Percentiles rank a stretch among this genome's conserved stretches.
These are phyloP conservation scores for Parapristionchus giblindavisi DNA, from an alignment of 2,888 invertebrate species.

Conservation along the genomic window DNA sequence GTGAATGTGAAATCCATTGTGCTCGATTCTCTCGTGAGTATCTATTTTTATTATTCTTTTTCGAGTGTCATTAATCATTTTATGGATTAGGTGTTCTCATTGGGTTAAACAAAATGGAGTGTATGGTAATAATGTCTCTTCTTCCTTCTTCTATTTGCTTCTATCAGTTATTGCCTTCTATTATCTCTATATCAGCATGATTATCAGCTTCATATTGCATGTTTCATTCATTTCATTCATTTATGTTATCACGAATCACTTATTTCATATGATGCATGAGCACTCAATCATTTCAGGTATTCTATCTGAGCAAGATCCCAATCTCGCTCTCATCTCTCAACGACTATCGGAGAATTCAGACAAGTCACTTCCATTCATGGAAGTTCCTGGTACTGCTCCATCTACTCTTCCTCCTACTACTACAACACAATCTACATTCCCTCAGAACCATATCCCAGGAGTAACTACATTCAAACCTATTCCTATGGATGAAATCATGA, in stretches of 20 bases:
- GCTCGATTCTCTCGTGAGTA: conserved; percentile 66
- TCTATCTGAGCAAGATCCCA: conserved; percentile 34
- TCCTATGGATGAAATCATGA: conserved; percentile 37
- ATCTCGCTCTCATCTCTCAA: conserved; percentile 22
- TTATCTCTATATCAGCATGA: too few species aligned
- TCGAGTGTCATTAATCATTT: conserved; percentile 11
- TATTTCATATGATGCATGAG: background rate
- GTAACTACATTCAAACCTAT: conserved; percentile 24
- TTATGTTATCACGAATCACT: too few species aligned
- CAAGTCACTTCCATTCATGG: conserved; percentile 33
- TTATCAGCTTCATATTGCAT: too few species aligned
- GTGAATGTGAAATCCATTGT: conserved; percentile 69
- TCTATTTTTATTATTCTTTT: background rate
- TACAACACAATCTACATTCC: background rate
- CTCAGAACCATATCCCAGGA: background rate
- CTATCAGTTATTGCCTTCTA: background rate
- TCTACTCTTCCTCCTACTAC: conserved; percentile 7
- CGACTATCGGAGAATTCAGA: conserved; percentile 14
- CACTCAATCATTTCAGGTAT: conserved; percentile 30
- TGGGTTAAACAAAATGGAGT: background rate
- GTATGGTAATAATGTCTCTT: background rate
- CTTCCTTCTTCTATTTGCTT: conserved; percentile 4
- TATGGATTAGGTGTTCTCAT: conserved; percentile 13
- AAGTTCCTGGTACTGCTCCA: background rate
- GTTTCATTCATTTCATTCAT: too few species aligned